Base-by-base conservation (phyloP, 2,888 invertebrate genomes). In the Halictus quadricinctus region DNA sequence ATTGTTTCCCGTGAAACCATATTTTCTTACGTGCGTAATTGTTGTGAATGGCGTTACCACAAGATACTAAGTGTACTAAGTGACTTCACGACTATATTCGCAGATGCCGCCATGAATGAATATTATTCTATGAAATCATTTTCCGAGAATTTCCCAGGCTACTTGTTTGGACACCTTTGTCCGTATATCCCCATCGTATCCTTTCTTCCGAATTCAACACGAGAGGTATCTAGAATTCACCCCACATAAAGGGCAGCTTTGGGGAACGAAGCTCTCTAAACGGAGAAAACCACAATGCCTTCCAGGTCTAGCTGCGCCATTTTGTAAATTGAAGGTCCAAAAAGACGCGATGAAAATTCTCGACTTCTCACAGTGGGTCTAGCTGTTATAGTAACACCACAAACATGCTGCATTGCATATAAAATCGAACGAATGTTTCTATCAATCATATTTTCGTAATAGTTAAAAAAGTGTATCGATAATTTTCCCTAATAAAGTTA, bases 141-240 rank as follows among this genome's bases (percentile, higher is more conserved):
- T 89, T 89, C 87, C 85, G 43, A 70, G 79, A 88, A 88, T 89
- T 89, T 89, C 88, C 89, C 87, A 85, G 80, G 80, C 77, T 84
- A 64, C 78, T 76, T 48, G 41, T 80, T 43, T 58, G 60, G 25
- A 50, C 76, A 64, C 48, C 78, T 82, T 75, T 79, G 29, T 81
- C 21, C 25, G 60, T 29, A 46, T 72, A 25, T 41, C 83, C 84
- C 76, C 74, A 21, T 72, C 73, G 41, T 58, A 3, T 4, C 10
- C 58, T 58, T 80, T 76, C 79, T 84, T 89, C 89, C 80, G 72
- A 80, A 86, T 84, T 87, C 83, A 79, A 70, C 29, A 50, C 80
- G 69, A 83, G 81, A 84, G 86, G 87, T 85, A 84, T 85, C 77
- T 84, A 66, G 84, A 83, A 75, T 78, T 89, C 81, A 86, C 88